Base-by-base conservation (phyloP, 1,140 invertebrate species). In the Drosophila virilis region DNA sequence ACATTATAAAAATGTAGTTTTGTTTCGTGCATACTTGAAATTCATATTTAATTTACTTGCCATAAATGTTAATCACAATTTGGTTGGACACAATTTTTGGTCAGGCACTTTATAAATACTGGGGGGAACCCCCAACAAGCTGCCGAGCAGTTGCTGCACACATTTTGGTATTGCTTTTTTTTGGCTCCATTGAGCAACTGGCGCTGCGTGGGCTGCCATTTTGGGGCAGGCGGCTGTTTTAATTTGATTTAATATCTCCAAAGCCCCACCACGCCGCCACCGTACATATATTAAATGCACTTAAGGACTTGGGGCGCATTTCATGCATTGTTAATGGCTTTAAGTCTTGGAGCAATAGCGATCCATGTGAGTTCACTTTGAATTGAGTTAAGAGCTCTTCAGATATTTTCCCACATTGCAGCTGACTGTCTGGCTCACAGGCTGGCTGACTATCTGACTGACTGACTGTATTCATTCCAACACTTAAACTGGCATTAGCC, bases 401-500 rank as follows among this genome's bases (percentile, higher is more conserved):
- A 43, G 37, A 17, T 52, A 70, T 70, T 61, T 71, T 71, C 68
- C 60, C 73, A 58, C 43, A 66, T 74, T 74, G 71, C 15, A 65
- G 51, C 74, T 57, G 37, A 22, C 61, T 65, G 74, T 33, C 52
- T 59, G 33, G 13, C 15, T 12, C 48, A 37, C 8, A 38, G 50
- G 10, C 48, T 72, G n/a, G 67, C 62, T 51, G 13, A 5, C 22
- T 28, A 3, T 5, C 22, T 28, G 22, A 5, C 54, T 58, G 46
- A 9, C 38, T 40, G 32, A 60, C 61, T 72, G 71, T 74, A 79
- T 79, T 78, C 82, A 78, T 82, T 73, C 79, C 78, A 78, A 79
- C 82, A 86, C 82, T 86, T 86, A 86, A 86, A 88, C 82, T 83
- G 82, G 79, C 82, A 86, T 86, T 86, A 86, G 79, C 57, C 60